Percentiles rank a stretch among this genome's conserved stretches.
Evolutionary conservation across 2,113 vertebrate genomes (phyloP).

Genomic region (Cyprinodon brontotheroides): DNA sequence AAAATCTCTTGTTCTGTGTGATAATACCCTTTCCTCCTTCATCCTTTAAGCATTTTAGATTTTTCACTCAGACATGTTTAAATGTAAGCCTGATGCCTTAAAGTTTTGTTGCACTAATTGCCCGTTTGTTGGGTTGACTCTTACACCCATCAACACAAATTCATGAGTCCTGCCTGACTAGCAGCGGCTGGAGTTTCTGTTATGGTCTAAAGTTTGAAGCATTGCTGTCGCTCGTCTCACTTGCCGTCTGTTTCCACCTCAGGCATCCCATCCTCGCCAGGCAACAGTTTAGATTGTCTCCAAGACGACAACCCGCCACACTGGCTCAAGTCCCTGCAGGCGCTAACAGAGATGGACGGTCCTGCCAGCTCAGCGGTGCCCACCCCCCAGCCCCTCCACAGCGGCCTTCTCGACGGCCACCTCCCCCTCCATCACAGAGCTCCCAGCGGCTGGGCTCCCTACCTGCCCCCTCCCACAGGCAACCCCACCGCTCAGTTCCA

Average conservation of each 20-base stretch:
- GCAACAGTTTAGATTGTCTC: conserved; percentile 96
- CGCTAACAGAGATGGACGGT: conserved; percentile 98
- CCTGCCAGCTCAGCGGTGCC: conserved; percentile 82
- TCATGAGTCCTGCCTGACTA: not conserved
- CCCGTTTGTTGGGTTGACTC: no score
- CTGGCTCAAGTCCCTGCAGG: conserved; percentile 99
- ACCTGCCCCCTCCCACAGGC: conserved; percentile 86
- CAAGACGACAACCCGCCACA: conserved; percentile 99
- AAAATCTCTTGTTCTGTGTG: no score
- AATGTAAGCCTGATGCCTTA: no score
- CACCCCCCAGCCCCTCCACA: conserved; percentile 87
- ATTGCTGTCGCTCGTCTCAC: conserved; percentile 12
- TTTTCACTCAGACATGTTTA: no score
- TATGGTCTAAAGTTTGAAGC: not conserved
- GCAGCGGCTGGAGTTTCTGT: not conserved
- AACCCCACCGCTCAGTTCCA: conserved; percentile 92
- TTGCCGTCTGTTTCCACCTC: conserved; percentile 2
- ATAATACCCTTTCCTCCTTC: not conserved
- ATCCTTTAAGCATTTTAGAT: not conserved
- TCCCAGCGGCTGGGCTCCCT: conserved; percentile 92
- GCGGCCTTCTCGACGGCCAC: conserved; percentile 76
- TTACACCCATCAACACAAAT: not conserved
- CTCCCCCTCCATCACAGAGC: conserved; percentile 95
- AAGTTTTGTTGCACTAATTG: not conserved
- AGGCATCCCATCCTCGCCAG: conserved; percentile 94